Evolutionary conservation across 2,888 invertebrate genomes (phyloP).

Genomic region (Leptopilina myrica): DNA sequence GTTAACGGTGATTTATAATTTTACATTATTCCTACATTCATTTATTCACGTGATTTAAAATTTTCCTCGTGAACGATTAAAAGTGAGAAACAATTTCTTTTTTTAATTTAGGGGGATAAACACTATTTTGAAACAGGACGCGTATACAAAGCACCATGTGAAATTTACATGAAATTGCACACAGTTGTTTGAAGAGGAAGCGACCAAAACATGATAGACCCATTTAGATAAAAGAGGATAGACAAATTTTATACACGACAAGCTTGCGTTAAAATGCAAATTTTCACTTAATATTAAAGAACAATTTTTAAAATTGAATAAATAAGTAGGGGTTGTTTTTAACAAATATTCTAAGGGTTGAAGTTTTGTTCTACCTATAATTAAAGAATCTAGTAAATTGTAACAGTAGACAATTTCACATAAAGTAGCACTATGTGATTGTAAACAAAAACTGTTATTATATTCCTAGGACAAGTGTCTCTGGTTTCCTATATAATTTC

Average conservation of each 20-base stretch:
- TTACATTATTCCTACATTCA: too few species aligned
- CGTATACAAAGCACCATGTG: not conserved
- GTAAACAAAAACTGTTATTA: not conserved
- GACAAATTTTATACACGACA: not conserved
- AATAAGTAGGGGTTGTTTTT: too few species aligned
- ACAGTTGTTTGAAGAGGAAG: conserved; percentile 7
- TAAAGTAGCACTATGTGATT: too few species aligned
- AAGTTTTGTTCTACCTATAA: too few species aligned
- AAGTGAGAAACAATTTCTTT: not conserved
- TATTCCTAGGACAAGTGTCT: not conserved
- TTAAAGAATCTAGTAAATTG: too few species aligned
- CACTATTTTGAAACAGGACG: not conserved
- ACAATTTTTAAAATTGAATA: too few species aligned
- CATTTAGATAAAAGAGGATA: conserved; percentile 6
- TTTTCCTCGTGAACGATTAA: too few species aligned
- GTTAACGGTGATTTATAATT: too few species aligned
- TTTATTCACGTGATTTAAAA: too few species aligned
- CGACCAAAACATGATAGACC: conserved; percentile 10
- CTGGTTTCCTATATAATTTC: conserved; percentile 9
- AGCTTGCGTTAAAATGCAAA: not conserved
- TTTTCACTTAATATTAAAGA: too few species aligned
- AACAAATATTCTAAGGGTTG: too few species aligned
- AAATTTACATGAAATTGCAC: conserved; percentile 17
- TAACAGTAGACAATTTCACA: too few species aligned
- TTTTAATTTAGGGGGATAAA: conserved; percentile 1